A percentile compares a stretch with the other conserved stretches of the same genome.
phyloP scores from a whole-genome alignment of 53 echinoderm and acorn worm genomes.

The Apostichopus leukothele region DNA sequence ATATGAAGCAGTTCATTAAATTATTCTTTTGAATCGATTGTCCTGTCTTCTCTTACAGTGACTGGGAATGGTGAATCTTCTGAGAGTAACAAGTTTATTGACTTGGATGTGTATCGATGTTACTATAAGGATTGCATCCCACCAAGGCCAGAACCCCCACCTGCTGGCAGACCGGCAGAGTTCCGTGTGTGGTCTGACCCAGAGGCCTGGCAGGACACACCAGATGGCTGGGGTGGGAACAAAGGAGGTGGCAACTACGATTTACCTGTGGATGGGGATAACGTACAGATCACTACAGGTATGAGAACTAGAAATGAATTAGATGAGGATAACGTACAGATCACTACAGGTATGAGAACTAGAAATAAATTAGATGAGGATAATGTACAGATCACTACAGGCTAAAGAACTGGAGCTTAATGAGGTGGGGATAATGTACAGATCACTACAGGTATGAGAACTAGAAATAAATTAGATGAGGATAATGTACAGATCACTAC shows the following conservation, averaged over 20 bases:
- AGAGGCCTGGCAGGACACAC: constrained; percentile 71
- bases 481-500: no score
- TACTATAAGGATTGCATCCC: constrained; percentile 76
- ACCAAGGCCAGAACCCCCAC: constrained; percentile 70
- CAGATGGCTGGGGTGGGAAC: constrained; percentile 75
- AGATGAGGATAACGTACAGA: no score
- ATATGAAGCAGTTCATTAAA: no score
- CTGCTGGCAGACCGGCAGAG: constrained; percentile 64
- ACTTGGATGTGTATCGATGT: constrained; percentile 86
- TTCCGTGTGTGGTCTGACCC: constrained; percentile 71
- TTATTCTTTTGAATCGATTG: no score
- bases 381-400: neutral
- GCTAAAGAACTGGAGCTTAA: neutral
- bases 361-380: neutral
- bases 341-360: no score
- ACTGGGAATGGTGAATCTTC: constrained; percentile 70
- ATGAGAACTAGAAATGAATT: neutral
- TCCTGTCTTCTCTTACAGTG: constrained; percentile 52
- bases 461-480: neutral
- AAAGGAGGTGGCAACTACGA: constrained; percentile 57
- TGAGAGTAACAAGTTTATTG: constrained; percentile 32
- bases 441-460: no score
- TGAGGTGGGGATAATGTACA: no score
- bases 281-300: constrained; percentile 87
- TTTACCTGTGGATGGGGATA: constrained; percentile 63